Evolutionary conservation across 2,797 vertebrate genomes (phyloP).

Genomic region (Lemur catta): DNA sequence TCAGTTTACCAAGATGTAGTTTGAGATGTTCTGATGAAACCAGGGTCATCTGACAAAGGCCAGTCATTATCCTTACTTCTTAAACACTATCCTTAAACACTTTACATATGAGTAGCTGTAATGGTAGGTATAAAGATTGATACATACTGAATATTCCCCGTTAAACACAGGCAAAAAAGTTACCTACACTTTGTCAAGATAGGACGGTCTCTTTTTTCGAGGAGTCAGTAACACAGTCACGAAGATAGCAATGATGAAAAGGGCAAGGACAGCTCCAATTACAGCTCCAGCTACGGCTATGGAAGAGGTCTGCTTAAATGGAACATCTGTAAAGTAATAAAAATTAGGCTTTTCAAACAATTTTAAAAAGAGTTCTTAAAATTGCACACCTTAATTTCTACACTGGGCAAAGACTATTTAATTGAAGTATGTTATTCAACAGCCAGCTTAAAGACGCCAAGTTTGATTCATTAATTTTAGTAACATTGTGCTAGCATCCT

Average conservation of each 20-base stretch:
- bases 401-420: not conserved
- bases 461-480: constrained; percentile 1
- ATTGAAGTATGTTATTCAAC: not conserved
- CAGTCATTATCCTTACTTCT: not conserved
- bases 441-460: not conserved
- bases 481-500: not conserved
- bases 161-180: not conserved
- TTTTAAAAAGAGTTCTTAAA: not conserved
- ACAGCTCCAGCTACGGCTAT: constrained; percentile 93
- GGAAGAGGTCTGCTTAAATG: constrained; percentile 91
- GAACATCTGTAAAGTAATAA: constrained; percentile 89
- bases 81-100: not conserved
- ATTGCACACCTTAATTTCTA: not conserved
- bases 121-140: not conserved
- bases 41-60: not conserved
- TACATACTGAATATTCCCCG: not conserved
- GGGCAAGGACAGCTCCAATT: constrained; percentile 94
- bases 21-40: not conserved
- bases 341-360: constrained; percentile 74
- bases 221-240: constrained; percentile 92
- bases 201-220: constrained; percentile 88
- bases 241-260: constrained; percentile 95
- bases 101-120: not conserved
- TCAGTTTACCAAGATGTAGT: not conserved
- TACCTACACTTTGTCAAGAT: constrained; percentile 96